Base-by-base conservation (phyloP, 2,797 vertebrate species). In the Meriones psammophilus region DNA sequence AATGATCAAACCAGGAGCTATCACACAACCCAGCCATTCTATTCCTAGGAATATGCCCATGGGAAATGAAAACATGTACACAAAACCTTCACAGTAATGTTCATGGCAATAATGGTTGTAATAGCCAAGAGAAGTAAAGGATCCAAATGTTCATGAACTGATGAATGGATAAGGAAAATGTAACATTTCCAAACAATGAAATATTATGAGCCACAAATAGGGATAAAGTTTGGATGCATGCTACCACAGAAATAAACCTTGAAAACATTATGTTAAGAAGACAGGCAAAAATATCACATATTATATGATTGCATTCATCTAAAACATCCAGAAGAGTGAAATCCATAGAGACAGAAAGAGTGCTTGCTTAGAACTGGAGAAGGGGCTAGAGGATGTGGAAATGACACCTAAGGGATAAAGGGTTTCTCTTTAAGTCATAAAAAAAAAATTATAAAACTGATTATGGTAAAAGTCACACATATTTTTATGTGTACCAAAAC, bases 371-470 rank as follows among this genome's bases (percentile, higher is more conserved):
- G 22, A 1, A 17, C 36, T 91, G 5, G 13, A 3, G 26, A 69
- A 91, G 12, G 3, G 68, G 54, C 8, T 30, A 13, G 24, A 33
- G 62, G 13, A 39, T 30, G 39, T 58, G 15, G 30, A 91, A 54
- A 42, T 2, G 3, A 89, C 15, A 73, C 64, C 26, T 68, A 64
- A 66, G 12, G 24, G 8, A 14, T 42, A 24, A 2, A 39, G 24
- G 14, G 20, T 42, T 87, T 87, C 92, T 78, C 8, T 79, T 8
- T 69, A 30, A 83, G 6, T 74, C 18, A 77, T 68, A 33, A 94
- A 96, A 80, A 39, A 39, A 58, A 58, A 76, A 39, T 46, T 88
- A 64, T 83, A 89, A 86, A 92, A 46, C 10, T 74, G 28, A 88
- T 8, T 60, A 20, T 78, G 20, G 14, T 89, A 13, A 83, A 15